Base-by-base conservation (phyloP, 2,888 invertebrate genomes). In the Empis stercorea region DNA sequence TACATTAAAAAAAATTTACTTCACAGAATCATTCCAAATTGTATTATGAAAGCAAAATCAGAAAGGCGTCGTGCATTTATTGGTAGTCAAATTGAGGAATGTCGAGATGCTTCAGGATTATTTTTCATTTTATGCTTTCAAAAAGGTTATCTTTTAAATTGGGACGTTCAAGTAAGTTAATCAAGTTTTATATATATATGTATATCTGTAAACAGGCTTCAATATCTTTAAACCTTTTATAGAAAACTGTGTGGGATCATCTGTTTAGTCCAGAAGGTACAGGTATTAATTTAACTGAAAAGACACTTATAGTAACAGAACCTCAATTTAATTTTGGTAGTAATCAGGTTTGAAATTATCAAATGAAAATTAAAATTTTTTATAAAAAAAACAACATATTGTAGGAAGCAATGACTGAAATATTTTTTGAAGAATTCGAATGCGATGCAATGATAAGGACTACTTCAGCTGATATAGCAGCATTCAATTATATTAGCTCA, bases 371-470 rank as follows among this genome's bases (percentile, higher is more conserved):
- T n/a, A n/a, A n/a, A 13, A 13, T 34, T 7, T 4, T 13, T 34
- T 7, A 5, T n/a, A n/a, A 34, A n/a, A 34, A 7, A 34, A 34
- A 34, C 3, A 13, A 10, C 4, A 5, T 34, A 13, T 34, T 34
- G 7, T 87, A 92, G 68, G 95, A 97, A 68, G 88, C 86, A 1
- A 85, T 91, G 72, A 84, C 87, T 38, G 97, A 99, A 69, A 87
- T 99, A 55, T 84, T 99, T 57, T 99, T 97, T 68, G 99, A 99
- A 67, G 95, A 97, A 64, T 99, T 92, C 62, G 92, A 92, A 58
- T 89, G 94, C 58, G 81, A 84, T 47, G 80, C 87, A 0, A 70
- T 96, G 44, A 72, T 87, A 44, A 76, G 87, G 54, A 80, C 85
- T 30, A 91, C 89, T 58, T 80, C 87, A 3, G 79, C 87, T 0